These are phyloP conservation scores for Archips crataeganus DNA, from an alignment of 2,888 invertebrate species.

Conservation along the genomic window DNA sequence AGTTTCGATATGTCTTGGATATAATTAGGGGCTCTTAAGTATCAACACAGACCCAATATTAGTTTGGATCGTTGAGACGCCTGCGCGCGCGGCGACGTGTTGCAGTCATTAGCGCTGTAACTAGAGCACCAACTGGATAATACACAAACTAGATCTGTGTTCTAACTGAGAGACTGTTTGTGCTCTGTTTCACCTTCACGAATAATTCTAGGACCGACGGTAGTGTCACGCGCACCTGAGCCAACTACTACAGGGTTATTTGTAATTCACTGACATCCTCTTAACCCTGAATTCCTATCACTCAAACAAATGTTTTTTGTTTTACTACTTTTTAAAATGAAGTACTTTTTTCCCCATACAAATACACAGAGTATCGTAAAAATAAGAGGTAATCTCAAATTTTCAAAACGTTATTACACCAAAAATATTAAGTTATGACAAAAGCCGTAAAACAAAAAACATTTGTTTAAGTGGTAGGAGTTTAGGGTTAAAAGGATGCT, in stretches of 20 bases:
- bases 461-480: too few species aligned
- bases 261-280: too few species aligned
- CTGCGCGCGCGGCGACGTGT: slow-evolving; percentile 47
- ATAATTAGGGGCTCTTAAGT: slow-evolving; percentile 25
- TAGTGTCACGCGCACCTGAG: slow-evolving; percentile 10
- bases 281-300: too few species aligned
- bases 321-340: too few species aligned
- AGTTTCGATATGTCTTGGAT: slow-evolving; percentile 9
- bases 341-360: too few species aligned
- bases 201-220: slow-evolving; percentile 48
- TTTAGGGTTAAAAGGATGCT: too few species aligned
- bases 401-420: too few species aligned
- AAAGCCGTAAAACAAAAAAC: too few species aligned
- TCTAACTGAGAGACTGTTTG: slow-evolving; percentile 60
- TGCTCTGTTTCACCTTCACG: slow-evolving; percentile 76
- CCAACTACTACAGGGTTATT: not conserved
- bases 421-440: too few species aligned
- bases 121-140: slow-evolving; percentile 68
- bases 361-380: too few species aligned
- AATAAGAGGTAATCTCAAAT: too few species aligned
- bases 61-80: slow-evolving; percentile 22
- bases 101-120: slow-evolving; percentile 63
- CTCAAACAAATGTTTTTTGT: too few species aligned
- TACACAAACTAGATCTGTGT: slow-evolving; percentile 58
- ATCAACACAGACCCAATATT: slow-evolving; percentile 24